A percentile compares a stretch with the other conserved stretches of the same genome.
These are phyloP conservation scores for Tuta absoluta DNA, from an alignment of 2,888 invertebrate genomes.

Conservation along the genomic window DNA sequence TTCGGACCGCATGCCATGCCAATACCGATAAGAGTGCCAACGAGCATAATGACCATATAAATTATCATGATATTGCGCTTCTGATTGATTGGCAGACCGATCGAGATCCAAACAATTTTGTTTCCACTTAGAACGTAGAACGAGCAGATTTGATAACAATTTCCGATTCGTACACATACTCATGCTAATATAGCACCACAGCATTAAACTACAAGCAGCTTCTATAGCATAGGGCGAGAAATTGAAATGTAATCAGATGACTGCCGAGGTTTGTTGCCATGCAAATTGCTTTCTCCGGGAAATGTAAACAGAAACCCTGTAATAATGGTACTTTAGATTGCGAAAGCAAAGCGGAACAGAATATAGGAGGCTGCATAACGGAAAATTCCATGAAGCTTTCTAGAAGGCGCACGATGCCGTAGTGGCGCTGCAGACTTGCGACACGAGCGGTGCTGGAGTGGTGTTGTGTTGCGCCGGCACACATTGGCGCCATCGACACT, in stretches of 20 bases:
- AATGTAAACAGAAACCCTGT: conserved; percentile 27
- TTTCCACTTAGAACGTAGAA: conserved; percentile 7
- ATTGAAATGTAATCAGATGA: background rate
- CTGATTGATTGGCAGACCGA: conserved; percentile 40
- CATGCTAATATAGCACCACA: conserved; percentile 2
- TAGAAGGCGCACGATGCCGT: conserved; percentile 43
- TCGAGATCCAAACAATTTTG: conserved; percentile 27
- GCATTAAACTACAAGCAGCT: background rate
- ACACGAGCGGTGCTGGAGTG: conserved; percentile 44
- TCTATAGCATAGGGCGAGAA: background rate
- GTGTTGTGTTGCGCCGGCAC: conserved; percentile 32
- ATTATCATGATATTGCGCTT: conserved; percentile 36
- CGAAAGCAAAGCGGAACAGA: conserved; percentile 48
- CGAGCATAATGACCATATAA: conserved; percentile 44
- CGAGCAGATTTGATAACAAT: conserved; percentile 13
- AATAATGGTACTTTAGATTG: conserved; percentile 32
- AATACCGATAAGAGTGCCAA: conserved; percentile 47
- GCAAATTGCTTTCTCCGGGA: conserved; percentile 30
- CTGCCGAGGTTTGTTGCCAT: conserved; percentile 13
- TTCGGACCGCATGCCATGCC: conserved; percentile 47
- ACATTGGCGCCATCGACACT: conserved; percentile 52
- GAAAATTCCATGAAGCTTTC: conserved; percentile 70
- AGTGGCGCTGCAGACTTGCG: conserved; percentile 53
- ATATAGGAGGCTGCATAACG: conserved; percentile 42
- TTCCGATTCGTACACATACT: background rate